These are phyloP conservation scores for Heliocidaris erythrogramma DNA, from an alignment of 35 echinoderm and acorn worm species.

Conservation along the genomic window DNA sequence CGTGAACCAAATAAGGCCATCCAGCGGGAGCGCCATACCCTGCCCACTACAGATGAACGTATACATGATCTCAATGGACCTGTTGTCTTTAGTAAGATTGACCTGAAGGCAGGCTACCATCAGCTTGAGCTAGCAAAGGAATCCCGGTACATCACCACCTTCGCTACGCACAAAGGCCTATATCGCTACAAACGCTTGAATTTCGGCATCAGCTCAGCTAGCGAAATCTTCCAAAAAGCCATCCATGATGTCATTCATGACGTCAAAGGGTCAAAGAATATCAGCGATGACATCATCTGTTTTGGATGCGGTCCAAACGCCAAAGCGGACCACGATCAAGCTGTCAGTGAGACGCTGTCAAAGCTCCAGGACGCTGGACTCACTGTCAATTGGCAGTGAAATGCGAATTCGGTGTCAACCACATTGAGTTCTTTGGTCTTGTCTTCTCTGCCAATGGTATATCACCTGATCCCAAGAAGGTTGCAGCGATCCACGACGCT, in stretches of 20 bases:
- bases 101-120: no score
- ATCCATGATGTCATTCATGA: slow-evolving; percentile 38
- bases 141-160: no score
- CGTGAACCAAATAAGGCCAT: no score
- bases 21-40: no score
- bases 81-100: slow-evolving; percentile 47
- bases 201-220: slow-evolving; percentile 54
- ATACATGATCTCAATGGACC: slow-evolving; percentile 66
- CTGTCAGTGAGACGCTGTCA: background rate
- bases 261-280: no score
- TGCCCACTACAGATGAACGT: no score
- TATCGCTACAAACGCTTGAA: slow-evolving; percentile 56
- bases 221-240: no score
- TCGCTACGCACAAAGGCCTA: slow-evolving; percentile 32
- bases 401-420: slow-evolving; percentile 65
- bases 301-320: no score
- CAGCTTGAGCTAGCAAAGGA: no score
- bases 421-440: slow-evolving; percentile 59
- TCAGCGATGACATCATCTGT: no score
- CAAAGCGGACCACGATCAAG: slow-evolving; percentile 54
- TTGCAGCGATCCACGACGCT: slow-evolving; percentile 26
- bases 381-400: slow-evolving; percentile 57
- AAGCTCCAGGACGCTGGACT: slow-evolving; percentile 47
- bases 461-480: slow-evolving; percentile 71
- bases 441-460: slow-evolving; percentile 59